phyloP scores from a whole-genome alignment of 2,113 vertebrate species.

The Chascanopsetta lugubris region DNA sequence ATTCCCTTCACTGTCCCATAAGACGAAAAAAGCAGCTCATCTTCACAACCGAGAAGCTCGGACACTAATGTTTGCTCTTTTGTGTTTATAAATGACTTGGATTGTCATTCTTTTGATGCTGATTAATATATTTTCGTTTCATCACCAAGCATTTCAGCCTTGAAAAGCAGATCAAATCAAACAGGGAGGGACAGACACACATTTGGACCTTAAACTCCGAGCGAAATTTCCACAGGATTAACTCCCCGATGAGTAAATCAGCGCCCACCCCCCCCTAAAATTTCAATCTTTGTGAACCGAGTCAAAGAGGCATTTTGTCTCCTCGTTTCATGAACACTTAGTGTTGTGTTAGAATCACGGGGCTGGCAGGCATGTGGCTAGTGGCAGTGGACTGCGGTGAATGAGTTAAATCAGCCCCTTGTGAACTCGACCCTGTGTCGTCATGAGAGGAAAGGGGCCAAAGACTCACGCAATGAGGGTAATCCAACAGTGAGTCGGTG shows the following conservation, averaged over 20 bases:
- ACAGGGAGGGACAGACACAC: constrained; percentile 19
- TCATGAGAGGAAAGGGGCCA: constrained; percentile 73
- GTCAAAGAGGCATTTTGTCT: constrained; percentile 69
- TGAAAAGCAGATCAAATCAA: constrained; percentile 10
- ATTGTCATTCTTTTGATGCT: not conserved
- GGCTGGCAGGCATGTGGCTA: constrained; percentile 77
- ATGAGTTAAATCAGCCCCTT: constrained; percentile 80
- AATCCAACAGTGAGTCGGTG: constrained; percentile 76
- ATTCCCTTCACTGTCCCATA: not conserved
- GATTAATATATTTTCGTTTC: not conserved
- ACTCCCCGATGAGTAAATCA: constrained; percentile 60
- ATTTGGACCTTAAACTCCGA: constrained; percentile 22
- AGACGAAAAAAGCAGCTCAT: not conserved
- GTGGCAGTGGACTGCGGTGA: constrained; percentile 76
- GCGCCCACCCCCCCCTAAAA: constrained; percentile 46
- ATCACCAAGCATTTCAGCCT: not conserved
- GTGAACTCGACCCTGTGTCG: constrained; percentile 68
- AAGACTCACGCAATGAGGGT: constrained; percentile 74
- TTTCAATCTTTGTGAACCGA: constrained; percentile 57
- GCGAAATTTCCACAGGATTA: constrained; percentile 48
- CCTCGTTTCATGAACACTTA: constrained; percentile 70
- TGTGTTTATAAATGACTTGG: not conserved
- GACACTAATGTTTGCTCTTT: not conserved
- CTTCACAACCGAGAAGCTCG: not conserved
- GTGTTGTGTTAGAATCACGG: constrained; percentile 52